A percentile compares a stretch with the other conserved stretches of the same genome.
Evolutionary conservation across 2,797 vertebrate species (phyloP).

Genomic region (Perodicticus potto): DNA sequence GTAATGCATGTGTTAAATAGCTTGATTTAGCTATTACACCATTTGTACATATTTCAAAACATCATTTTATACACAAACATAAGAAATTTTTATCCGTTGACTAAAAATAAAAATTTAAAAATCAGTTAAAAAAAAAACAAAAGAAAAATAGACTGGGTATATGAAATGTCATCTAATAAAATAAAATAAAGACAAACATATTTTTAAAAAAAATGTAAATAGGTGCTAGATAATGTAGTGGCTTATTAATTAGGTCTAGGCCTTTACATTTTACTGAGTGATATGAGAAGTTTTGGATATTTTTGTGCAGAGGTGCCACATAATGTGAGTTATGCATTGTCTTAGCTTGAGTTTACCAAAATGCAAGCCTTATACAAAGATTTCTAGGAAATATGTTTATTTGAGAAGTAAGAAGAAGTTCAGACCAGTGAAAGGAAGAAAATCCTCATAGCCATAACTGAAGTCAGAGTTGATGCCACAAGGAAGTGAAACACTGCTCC

Average conservation of each 20-base stretch:
- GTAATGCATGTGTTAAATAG: not conserved
- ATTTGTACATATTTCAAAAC: not conserved
- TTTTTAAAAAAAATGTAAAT: too few relatives aligned
- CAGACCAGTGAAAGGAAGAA: not conserved
- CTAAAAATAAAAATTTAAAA: not conserved
- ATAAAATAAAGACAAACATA: not conserved
- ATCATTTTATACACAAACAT: not conserved
- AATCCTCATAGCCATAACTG: not conserved
- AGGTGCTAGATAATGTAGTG: not conserved
- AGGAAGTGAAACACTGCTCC: not conserved
- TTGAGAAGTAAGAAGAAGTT: not conserved
- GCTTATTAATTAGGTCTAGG: not conserved
- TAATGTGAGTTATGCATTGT: not conserved
- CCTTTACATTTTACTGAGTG: not conserved
- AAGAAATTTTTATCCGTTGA: not conserved
- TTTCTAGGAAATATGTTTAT: not conserved
- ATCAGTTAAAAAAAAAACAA: not conserved
- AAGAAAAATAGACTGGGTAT: not conserved
- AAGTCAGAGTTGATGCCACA: not conserved
- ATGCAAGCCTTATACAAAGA: not conserved
- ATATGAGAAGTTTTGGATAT: not conserved
- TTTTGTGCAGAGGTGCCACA: not conserved
- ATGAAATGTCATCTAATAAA: not conserved
- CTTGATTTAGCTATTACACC: not conserved
- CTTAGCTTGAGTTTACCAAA: not conserved